Evolutionary conservation across 2,113 vertebrate species (phyloP), one percentile per base, ranked within the genome.

Genomic region (Oenanthe melanoleuca): DNA sequence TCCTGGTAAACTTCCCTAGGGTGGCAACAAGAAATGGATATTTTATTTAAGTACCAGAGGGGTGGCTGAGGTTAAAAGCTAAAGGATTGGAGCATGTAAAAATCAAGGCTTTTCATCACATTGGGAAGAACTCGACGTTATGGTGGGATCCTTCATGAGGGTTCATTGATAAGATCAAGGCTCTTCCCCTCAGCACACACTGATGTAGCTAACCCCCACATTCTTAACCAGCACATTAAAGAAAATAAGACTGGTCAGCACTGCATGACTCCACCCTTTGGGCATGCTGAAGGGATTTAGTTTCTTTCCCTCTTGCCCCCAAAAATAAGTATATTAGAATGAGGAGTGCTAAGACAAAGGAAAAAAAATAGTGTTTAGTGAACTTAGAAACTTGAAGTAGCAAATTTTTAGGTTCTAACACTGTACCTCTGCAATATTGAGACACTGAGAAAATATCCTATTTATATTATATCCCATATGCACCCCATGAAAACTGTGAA

Each of bases 1-100:
- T 96, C 55, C 99, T 98, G 42, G 99, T 99, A 91, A 99, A 98
- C 79, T 98, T 99, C 17, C 99, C 99, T 99, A 96, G 59, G 83
- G 31, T 5, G 7, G 52, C 31, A 3, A 52, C 74, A 80, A 94
- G 17, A 70, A 86, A 44, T 0, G 6, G 13, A 0, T 28, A 47
- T 14, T 57, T 61, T 87, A 25, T 57, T 61, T 85, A 23, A 26
- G 6, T 34, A 8, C 28, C 14, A 3, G 12, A 63, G 25, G 34
- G 16, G 22, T 7, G 18, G 57, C 9, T 33, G 40, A 47, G 19
- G 42, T 61, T 42, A 69, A 65, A 88, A 81, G 40, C 0, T 3
- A 49, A 53, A 85, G 26, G 25, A 33, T 0, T 42, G 19, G 42
- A 24, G 18, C 31, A n/a, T 12, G 11, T 8, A 37, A 29, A 86